A percentile compares a stretch with the other conserved stretches of the same genome.
phyloP scores from a whole-genome alignment of 1,140 invertebrate species.

The Protaetia brevitarsis region DNA sequence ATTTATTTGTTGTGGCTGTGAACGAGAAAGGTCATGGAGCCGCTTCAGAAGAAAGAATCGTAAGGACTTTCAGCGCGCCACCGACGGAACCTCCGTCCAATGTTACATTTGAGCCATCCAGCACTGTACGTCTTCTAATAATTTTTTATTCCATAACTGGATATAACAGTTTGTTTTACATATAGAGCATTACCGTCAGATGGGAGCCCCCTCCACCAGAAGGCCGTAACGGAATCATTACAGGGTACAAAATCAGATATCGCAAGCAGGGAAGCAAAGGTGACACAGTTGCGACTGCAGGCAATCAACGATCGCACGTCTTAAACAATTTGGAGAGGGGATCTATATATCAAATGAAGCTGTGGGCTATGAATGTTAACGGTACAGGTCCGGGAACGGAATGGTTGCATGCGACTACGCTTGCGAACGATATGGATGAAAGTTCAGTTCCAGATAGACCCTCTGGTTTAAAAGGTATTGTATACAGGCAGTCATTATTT shows the following conservation, averaged over 20 bases:
- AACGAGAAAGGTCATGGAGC: constrained; percentile 80
- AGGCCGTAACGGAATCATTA: constrained; percentile 86
- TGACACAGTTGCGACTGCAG: constrained; percentile 77
- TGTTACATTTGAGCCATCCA: constrained; percentile 80
- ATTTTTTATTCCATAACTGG: no score
- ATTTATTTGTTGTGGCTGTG: constrained; percentile 75
- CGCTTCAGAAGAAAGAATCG: constrained; percentile 70
- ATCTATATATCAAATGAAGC: constrained; percentile 78
- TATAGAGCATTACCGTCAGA: constrained; percentile 60
- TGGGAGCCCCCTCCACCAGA: constrained; percentile 88
- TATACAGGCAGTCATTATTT: not conserved
- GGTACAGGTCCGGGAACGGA: constrained; percentile 91
- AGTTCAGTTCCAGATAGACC: constrained; percentile 80
- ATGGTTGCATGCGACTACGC: constrained; percentile 82
- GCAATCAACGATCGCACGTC: constrained; percentile 74
- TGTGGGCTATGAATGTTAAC: constrained; percentile 91
- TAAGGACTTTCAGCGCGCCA: constrained; percentile 74
- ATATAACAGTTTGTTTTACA: not conserved
- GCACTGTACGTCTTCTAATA: constrained; percentile 64
- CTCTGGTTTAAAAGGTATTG: constrained; percentile 65
- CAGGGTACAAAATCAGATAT: constrained; percentile 93
- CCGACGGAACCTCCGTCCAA: constrained; percentile 86
- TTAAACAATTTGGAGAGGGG: constrained; percentile 74
- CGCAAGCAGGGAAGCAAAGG: constrained; percentile 61
- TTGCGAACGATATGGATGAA: constrained; percentile 81